Base-by-base conservation (phyloP, 2,888 invertebrate genomes). In the Smittia aterrima region DNA sequence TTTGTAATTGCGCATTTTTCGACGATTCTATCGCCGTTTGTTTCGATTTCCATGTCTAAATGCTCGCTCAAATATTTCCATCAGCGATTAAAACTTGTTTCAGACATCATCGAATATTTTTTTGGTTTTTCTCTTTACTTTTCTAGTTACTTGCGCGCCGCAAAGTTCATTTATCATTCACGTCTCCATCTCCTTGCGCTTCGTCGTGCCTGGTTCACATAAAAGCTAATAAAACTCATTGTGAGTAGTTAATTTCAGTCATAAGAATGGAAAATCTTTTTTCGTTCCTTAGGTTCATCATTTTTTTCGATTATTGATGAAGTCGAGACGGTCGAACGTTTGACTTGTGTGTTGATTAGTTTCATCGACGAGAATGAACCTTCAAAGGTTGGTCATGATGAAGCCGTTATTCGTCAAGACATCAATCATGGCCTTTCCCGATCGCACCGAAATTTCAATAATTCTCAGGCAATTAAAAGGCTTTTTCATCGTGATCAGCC, bases 401-500 rank as follows among this genome's bases (percentile, higher is more conserved):
- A 71, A 71, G 70, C 70, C 70, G 70, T 71, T 71, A 71, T 71
- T 71, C 54, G 22, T 47, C 53, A 54, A 71, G 53, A 40, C 70
- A 71, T 71, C 70, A 71, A 71, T 71, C 70, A 71, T 71, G 16
- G 54, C 53, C 27, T 71, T 22, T 58, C 58, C n/a, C 47, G 58
- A 38, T 38, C 9, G 4, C 38, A 38, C 38, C 66, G 18, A 66
- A 47, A 25, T 53, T 53, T 71, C 47, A 54, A 71, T 47, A 70
- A 71, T 71, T 71, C 53, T 71, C 53, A 32, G 70, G 70, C 70
- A 71, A 71, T 71, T 71, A 71, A 53, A 71, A 71, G 27, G 70
- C 54, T 22, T 58, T 58, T 58, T 58, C 58, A 58, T 58, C 58
- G 58, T 58, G 58, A 58, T 22, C 13, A 22, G 58, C 58, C 11